These are phyloP conservation scores for Caenorhabditis sp. DNA, from an alignment of 2,888 invertebrate genomes.

Conservation along the genomic window DNA sequence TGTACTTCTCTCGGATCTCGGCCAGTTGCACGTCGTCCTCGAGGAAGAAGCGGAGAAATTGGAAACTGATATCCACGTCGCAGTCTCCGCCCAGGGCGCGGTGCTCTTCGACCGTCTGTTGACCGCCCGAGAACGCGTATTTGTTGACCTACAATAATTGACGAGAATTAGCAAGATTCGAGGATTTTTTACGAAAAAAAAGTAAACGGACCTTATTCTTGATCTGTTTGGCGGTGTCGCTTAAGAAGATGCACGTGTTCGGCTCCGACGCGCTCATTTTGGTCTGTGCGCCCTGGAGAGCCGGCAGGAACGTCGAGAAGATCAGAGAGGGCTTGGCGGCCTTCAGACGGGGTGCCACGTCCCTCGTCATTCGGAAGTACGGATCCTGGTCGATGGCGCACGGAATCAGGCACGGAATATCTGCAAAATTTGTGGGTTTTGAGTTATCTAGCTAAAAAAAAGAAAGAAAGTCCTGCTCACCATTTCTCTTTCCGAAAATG, in stretches of 20 bases:
- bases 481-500: constrained; percentile 81
- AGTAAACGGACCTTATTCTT: constrained; percentile 88
- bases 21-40: constrained; percentile 92
- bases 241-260: constrained; percentile 94
- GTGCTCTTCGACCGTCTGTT: constrained; percentile 93
- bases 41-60: constrained; percentile 93
- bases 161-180: too few relatives aligned
- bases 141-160: constrained; percentile 85
- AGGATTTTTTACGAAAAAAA: too few relatives aligned
- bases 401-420: constrained; percentile 90
- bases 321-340: constrained; percentile 90
- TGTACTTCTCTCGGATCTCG: constrained; percentile 86
- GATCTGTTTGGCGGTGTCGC: constrained; percentile 93
- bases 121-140: constrained; percentile 98
- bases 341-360: constrained; percentile 94
- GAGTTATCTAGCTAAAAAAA: too few relatives aligned
- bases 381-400: constrained; percentile 99
- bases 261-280: constrained; percentile 98
- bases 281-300: constrained; percentile 92
- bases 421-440: too few relatives aligned
- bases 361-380: constrained; percentile 97
- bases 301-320: constrained; percentile 90
- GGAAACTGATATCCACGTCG: constrained; percentile 93
- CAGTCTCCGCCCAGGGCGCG: constrained; percentile 90
- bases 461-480: too few relatives aligned